Percentiles rank a stretch among this genome's conserved stretches.
phyloP scores from a whole-genome alignment of 2,113 vertebrate genomes.

The Corythornis madagascariensis region DNA sequence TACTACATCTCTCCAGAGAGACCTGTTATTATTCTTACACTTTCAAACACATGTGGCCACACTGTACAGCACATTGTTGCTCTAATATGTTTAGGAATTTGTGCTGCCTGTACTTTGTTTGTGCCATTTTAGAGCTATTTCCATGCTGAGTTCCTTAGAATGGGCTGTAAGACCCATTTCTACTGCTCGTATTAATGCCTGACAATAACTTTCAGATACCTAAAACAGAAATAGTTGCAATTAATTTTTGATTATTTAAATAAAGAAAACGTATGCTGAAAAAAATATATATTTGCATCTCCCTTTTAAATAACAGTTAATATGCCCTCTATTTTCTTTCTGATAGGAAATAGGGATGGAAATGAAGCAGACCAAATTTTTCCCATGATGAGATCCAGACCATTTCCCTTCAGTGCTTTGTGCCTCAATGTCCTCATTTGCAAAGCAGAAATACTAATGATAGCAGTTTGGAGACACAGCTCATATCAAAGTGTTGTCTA shows the following conservation, averaged over 20 bases:
- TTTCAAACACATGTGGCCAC: background rate
- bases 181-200: background rate
- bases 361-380: background rate
- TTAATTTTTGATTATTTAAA: background rate
- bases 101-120: background rate
- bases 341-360: background rate
- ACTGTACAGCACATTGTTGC: background rate
- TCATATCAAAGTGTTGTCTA: background rate
- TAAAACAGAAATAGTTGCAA: background rate
- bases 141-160: background rate
- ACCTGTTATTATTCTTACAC: background rate
- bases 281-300: background rate
- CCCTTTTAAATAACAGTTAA: background rate
- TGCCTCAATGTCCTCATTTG: background rate
- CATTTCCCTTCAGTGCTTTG: background rate
- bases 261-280: background rate
- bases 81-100: background rate
- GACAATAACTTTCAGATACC: background rate
- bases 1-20: background rate
- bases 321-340: background rate
- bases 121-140: background rate
- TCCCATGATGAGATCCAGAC: background rate
- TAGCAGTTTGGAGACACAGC: accelerated
- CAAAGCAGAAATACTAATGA: background rate
- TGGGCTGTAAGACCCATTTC: background rate